A percentile compares a stretch with the other conserved stretches of the same genome.
These are phyloP conservation scores for Anser cygnoides DNA, from an alignment of 2,113 vertebrate species.

Conservation along the genomic window DNA sequence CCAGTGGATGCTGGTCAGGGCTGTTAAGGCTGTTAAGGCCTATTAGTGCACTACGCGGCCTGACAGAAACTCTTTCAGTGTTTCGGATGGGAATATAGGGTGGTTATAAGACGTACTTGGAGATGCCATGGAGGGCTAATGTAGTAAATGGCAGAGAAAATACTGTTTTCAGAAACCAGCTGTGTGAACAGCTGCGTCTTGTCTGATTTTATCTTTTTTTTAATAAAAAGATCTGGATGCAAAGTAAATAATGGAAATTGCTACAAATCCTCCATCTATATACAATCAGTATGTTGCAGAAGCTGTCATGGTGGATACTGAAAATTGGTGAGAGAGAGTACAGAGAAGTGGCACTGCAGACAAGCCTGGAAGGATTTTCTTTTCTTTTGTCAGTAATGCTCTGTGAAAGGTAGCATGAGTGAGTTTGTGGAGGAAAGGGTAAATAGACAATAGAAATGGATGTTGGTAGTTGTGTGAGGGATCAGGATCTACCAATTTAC, in stretches of 20 bases:
- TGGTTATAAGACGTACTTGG: not conserved
- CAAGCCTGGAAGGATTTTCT: constrained; percentile 15
- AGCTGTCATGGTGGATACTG: constrained; percentile 15
- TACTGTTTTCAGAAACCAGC: not conserved
- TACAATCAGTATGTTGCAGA: not conserved
- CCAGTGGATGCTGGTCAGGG: not conserved
- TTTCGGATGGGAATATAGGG: not conserved
- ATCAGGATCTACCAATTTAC: not conserved
- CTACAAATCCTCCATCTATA: not conserved
- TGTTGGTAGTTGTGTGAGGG: not conserved
- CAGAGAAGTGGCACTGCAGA: not conserved
- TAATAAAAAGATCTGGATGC: not conserved
- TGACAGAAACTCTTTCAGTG: not conserved
- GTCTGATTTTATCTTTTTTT: constrained; percentile 18
- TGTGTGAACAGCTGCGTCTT: constrained; percentile 45
- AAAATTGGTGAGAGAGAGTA: not conserved
- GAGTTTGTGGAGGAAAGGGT: not conserved
- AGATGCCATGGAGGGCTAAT: not conserved
- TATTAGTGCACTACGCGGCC: rapidly evolving
- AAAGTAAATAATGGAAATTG: not conserved
- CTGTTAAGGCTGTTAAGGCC: not conserved
- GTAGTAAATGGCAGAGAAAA: not conserved
- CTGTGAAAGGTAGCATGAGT: not conserved
- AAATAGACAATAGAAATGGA: not conserved
- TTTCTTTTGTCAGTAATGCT: not conserved